Evolutionary conservation across 2,113 vertebrate genomes (phyloP).

Genomic region (Pygoscelis antarcticus): DNA sequence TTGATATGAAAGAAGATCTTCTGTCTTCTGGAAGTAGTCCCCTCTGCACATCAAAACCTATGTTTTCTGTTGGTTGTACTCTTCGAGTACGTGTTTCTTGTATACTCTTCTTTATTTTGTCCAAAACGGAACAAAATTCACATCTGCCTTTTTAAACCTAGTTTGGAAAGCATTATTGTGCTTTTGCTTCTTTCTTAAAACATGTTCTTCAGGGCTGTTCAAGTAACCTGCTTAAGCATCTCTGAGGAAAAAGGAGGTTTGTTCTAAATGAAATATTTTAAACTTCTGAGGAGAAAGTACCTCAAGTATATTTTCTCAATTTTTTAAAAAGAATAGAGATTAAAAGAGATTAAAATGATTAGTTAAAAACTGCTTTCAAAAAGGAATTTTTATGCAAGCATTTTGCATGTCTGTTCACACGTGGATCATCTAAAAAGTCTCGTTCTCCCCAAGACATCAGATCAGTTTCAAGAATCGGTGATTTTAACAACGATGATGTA

Average conservation of each 20-base stretch:
- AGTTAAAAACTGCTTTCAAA: neutral
- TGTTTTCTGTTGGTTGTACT: neutral
- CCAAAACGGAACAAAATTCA: neutral
- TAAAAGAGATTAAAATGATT: neutral
- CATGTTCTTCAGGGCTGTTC: neutral
- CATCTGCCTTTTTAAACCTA: neutral
- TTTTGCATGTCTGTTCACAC: neutral
- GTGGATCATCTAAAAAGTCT: neutral
- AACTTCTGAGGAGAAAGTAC: neutral
- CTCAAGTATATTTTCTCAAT: neutral
- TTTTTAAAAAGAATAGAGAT: neutral
- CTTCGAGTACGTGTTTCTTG: neutral
- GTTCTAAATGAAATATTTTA: neutral
- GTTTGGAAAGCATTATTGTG: neutral
- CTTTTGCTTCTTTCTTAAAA: neutral
- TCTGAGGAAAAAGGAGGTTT: neutral
- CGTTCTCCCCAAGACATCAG: neutral
- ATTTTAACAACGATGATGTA: neutral
- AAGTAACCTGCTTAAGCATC: neutral
- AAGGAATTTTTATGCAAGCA: neutral
- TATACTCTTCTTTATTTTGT: neutral
- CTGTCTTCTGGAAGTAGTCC: neutral
- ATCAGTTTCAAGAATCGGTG: neutral
- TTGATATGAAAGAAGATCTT: accelerated
- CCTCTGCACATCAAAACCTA: neutral